Evolutionary conservation across 2,113 vertebrate species (phyloP), one percentile per base, ranked within the genome.

Genomic region (Coturnix japonica): DNA sequence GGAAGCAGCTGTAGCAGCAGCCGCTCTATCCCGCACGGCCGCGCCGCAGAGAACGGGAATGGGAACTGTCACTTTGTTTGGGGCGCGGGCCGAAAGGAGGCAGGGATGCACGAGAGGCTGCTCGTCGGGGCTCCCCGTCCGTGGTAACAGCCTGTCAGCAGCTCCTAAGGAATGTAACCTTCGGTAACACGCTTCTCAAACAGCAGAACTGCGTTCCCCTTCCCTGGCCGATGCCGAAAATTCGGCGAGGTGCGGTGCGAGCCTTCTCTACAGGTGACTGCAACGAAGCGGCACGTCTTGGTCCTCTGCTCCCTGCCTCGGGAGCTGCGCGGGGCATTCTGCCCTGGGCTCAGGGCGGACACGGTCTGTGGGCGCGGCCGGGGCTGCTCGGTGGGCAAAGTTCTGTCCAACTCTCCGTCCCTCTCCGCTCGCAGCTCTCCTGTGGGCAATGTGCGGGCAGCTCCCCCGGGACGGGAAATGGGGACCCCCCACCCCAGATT

Each of bases 361-460:
- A 5, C 4, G n/a, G 46, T 2, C 10, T 3, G 22, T 41, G 2
- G 5, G 16, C 33, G 4, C 23, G 13, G 39, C 20, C 3, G 17
- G 28, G 25, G 13, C 14, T 1, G 11, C 35, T 2, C 6, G 8
- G 25, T 25, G 15, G 13, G 12, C 63, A 46, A 9, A 4, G 1
- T 26, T 35, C 57, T 53, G 39, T 5, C 37, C 11, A 16, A 25
- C 26, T 28, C 16, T 19, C 33, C 6, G 6, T 10, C 31, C 35
- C 11, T 22, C 53, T 21, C 4, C 2, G 3, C 12, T 1, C 12
- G 2, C 11, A 4, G 0, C 39, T 33, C 33, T 35, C 22, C 57
- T 16, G 22, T 15, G 20, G 59, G 23, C 6, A 35, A 15, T 21
- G 28, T 20, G 63, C 9, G 39, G 28, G 63, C 28, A 43, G 18